These are phyloP conservation scores for Vidua macroura DNA, from an alignment of 2,113 vertebrate genomes.

Conservation along the genomic window DNA sequence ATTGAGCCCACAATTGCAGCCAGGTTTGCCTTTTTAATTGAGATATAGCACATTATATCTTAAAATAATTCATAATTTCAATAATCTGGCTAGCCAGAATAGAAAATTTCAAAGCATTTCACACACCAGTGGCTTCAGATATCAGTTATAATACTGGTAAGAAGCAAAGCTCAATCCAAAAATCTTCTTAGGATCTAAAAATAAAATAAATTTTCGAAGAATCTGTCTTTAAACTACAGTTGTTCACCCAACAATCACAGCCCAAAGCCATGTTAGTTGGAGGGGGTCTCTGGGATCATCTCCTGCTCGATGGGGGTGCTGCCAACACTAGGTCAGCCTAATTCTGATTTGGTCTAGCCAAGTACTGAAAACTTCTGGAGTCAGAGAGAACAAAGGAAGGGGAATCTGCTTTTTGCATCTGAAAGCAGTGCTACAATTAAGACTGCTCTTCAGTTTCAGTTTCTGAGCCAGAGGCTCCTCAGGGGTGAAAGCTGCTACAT, in stretches of 20 bases:
- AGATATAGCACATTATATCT: neutral
- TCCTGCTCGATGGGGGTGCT: neutral
- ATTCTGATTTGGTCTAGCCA: neutral
- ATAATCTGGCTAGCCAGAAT: neutral
- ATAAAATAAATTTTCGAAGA: neutral
- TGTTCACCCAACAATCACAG: neutral
- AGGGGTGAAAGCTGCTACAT: neutral
- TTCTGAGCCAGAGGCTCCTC: neutral
- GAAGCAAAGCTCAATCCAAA: neutral
- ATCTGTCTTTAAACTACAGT: neutral
- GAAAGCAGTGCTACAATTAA: neutral
- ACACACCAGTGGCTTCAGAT: neutral
- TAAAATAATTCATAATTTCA: neutral
- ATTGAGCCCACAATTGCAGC: neutral
- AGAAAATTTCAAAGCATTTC: neutral
- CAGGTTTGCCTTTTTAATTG: neutral
- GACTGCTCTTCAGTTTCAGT: neutral
- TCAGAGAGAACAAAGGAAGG: neutral
- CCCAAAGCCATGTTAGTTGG: neutral
- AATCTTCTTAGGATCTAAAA: neutral
- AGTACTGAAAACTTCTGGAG: neutral
- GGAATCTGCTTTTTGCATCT: neutral
- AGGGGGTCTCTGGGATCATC: neutral
- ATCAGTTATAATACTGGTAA: neutral
- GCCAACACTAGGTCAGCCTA: neutral